Base-by-base conservation (phyloP, 2,888 invertebrate species). In the Sisyra nigra region DNA sequence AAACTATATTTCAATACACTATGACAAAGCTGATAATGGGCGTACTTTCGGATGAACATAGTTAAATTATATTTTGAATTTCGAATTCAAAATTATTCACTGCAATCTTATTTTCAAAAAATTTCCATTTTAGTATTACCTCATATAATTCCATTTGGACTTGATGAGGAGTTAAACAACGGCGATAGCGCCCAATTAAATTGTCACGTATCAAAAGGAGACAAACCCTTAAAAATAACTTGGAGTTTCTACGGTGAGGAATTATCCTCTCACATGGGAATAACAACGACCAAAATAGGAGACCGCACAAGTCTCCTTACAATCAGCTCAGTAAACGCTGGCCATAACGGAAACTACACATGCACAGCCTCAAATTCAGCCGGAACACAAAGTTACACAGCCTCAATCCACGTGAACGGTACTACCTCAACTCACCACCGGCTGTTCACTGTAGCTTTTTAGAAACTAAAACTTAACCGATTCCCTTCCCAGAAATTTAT, bases 171-270 rank as follows among this genome's bases (percentile, higher is more conserved):
- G 48, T 62, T 66, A 8, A 53, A 52, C 40, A 41, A 50, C 18
- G 57, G 55, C 1, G 55, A 56, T 31, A 54, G 50, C 36, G 50
- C 51, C 8, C 53, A 54, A 47, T 18, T 47, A 19, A 43, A 31
- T 13, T 47, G 45, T 36, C 44, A 45, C 19, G 45, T 47, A 24
- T 41, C 72, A 48, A 78, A 80, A 62, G 82, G 86, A 48, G 85
- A 86, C 62, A 65, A 74, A 44, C 85, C 85, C 2, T 68, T 86
- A 55, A 69, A 70, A 45, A 75, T 85, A 40, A 66, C 69, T 15
- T 86, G 85, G 85, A 72, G 72, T 40, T 76, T 81, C 52, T 77
- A 84, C 59, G 77, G 78, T 34, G 63, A 70, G 55, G 70, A 71
- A 38, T 53, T 66, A 6, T 49, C 51, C 32, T 45, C 51, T 48